Percentiles rank a stretch among this genome's conserved stretches.
Evolutionary conservation across 2,888 invertebrate genomes (phyloP).

Genomic region (Oscheius sp.): DNA sequence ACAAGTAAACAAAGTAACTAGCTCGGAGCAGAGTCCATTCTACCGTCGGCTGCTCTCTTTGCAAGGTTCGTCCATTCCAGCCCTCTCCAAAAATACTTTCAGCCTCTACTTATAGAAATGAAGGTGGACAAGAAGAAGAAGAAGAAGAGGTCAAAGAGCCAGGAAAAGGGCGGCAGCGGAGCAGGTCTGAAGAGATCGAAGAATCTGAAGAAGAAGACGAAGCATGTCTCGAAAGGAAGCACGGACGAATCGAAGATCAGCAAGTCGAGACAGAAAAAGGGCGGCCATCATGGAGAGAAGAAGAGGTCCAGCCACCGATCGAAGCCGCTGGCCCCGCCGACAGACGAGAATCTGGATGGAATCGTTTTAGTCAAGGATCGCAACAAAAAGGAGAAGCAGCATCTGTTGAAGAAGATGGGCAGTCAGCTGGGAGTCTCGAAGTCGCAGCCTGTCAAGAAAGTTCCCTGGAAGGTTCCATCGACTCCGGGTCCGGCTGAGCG

Average conservation of each 20-base stretch:
- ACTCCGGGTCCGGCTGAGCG: conserved; percentile 11
- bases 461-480: background rate
- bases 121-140: conserved; percentile 14
- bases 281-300: background rate
- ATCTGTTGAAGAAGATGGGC: too few species aligned
- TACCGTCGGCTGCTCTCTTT: too few species aligned
- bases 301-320: background rate
- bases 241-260: background rate
- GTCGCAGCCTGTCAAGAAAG: background rate
- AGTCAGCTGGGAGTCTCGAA: background rate
- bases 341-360: conserved; percentile 16
- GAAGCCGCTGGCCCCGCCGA: background rate
- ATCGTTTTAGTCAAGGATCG: conserved; percentile 26
- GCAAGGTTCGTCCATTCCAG: too few species aligned
- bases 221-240: background rate
- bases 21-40: too few species aligned
- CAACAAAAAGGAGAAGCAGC: conserved; percentile 7
- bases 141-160: conserved; percentile 7
- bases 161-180: background rate
- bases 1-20: too few species aligned
- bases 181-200: too few species aligned
- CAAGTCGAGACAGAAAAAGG: background rate
- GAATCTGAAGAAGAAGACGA: conserved; percentile 2
- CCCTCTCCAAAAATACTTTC: too few species aligned
- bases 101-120: too few species aligned